Evolutionary conservation across 2,888 invertebrate species (phyloP), one percentile per base, ranked within the genome.

Genomic region (Taphrorychus bicolor): DNA sequence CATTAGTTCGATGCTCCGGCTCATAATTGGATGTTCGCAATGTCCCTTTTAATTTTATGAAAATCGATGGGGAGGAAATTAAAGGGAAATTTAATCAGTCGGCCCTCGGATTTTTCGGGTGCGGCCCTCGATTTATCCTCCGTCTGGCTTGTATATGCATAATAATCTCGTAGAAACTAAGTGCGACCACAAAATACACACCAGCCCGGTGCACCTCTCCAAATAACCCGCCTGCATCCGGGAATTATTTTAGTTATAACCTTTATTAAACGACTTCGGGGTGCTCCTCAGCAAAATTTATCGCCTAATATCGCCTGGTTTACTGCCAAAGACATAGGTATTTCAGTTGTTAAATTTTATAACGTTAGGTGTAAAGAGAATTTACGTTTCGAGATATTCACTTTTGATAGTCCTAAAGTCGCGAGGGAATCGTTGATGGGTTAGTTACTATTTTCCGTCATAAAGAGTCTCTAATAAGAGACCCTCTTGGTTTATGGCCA

Each of bases 291-390:
- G 21, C 49, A 14, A 58, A 61, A 61, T 66, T 66, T 61, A 66
- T 61, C 21, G 52, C 18, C 51, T 61, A 66, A 66, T 66, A 58
- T 66, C 61, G 51, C 40, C 61, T 61, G 52, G 51, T 68, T 68
- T 68, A 68, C 63, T 68, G 59, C 59, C 68, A 19, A 54, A 63
- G 68, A 68, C 68, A 67, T 62, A 63, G 63, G 68, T 68, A 68
- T 63, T 41, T 68, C 11, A 63, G 68, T 59, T 68, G 68, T 68
- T 63, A 68, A 68, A 63, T 63, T 68, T 68, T 68, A 68, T 59
- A 68, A 63, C 59, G 49, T 11, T 19, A 61, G 58, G 67, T 67
- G 67, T 67, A 62, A 67, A 62, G 67, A 59, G 58, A 62, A 67
- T 67, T 62, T 67, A 67, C 62, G 62, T 62, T 67, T 67, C 45